phyloP scores from a whole-genome alignment of 2,113 vertebrate genomes.

The Cyanocitta stelleri region DNA sequence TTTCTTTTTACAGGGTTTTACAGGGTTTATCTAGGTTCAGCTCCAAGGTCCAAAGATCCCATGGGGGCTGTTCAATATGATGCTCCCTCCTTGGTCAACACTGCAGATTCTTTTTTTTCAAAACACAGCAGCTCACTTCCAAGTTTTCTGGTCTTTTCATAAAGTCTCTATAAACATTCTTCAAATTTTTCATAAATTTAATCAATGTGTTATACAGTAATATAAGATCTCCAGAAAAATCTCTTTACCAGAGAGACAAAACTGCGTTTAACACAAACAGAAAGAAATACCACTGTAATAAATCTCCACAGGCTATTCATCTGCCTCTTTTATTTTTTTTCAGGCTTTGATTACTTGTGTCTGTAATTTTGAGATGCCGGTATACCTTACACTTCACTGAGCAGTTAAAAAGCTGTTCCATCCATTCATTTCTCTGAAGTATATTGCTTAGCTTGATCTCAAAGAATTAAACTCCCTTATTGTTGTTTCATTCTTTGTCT shows the following conservation, averaged over 20 bases:
- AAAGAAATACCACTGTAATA: conserved; percentile 5
- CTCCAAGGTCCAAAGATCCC: neutral
- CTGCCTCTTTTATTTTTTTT: neutral
- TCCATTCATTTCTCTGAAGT: neutral
- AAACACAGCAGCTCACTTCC: neutral
- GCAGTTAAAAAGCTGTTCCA: conserved; percentile 7
- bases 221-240: neutral
- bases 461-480: neutral
- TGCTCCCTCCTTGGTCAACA: neutral
- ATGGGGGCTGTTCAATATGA: neutral
- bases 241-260: neutral
- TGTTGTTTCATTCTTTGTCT: neutral
- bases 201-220: neutral
- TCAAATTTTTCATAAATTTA: neutral
- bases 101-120: neutral
- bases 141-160: neutral
- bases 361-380: neutral
- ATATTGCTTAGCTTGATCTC: neutral
- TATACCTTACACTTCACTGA: neutral
- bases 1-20: neutral
- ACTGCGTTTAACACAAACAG: neutral
- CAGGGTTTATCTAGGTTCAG: neutral
- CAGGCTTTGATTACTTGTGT: neutral
- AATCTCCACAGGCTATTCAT: neutral
- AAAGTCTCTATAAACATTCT: neutral